Percentiles rank a stretch among this genome's conserved stretches.
phyloP scores from a whole-genome alignment of 2,113 vertebrate species.

The Anser brachyrhynchus region DNA sequence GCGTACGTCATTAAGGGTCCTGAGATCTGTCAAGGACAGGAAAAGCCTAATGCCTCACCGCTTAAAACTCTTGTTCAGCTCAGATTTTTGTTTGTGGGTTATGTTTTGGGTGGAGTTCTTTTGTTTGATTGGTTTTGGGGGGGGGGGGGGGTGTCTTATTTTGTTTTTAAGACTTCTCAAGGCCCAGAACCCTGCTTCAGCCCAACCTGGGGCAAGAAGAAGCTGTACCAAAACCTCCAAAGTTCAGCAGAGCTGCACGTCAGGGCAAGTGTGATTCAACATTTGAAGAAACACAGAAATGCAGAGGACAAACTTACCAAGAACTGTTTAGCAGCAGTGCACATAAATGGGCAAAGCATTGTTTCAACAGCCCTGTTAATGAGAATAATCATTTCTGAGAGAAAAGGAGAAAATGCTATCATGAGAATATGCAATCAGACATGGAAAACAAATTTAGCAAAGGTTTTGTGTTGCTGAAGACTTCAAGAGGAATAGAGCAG shows the following conservation, averaged over 20 bases:
- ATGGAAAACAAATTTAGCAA: fast-evolving
- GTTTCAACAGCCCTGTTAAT: fast-evolving
- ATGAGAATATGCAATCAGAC: not conserved
- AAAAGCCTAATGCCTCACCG: not conserved
- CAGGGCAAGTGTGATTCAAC: not conserved
- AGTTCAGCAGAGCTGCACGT: not conserved
- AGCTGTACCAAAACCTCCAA: not conserved
- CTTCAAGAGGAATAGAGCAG: not conserved
- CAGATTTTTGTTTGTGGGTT: too few species aligned
- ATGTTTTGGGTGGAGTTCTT: too few species aligned
- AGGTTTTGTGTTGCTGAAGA: fast-evolving
- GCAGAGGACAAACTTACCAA: not conserved
- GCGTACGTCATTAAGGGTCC: not conserved
- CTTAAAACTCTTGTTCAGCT: not conserved
- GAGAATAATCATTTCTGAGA: not conserved
- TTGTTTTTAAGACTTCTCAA: not conserved
- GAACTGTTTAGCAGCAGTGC: fast-evolving
- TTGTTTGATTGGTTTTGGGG: too few species aligned
- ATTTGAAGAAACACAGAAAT: not conserved
- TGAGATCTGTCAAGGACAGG: not conserved
- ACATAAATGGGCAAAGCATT: fast-evolving
- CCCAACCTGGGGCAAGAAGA: not conserved
- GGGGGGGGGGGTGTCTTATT: too few species aligned
- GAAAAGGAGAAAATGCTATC: not conserved
- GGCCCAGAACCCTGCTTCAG: not conserved